phyloP scores from a whole-genome alignment of 2,113 vertebrate genomes.

The Zosterops japonicus region DNA sequence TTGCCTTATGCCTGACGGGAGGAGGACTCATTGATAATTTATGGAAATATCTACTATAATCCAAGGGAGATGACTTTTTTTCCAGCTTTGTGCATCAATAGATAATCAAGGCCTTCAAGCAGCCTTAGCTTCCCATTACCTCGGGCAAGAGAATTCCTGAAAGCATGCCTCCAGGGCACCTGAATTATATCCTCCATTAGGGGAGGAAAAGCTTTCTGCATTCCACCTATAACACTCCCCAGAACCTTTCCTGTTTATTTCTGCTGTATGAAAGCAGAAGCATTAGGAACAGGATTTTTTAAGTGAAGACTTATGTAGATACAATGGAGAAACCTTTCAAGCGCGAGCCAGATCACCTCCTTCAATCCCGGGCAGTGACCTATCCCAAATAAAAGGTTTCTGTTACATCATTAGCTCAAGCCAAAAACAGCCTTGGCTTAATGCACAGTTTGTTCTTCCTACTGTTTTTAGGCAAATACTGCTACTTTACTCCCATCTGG shows the following conservation, averaged over 20 bases:
- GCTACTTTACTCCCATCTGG: conserved; percentile 87
- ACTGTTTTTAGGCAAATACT: conserved; percentile 96
- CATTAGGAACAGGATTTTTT: conserved; percentile 85
- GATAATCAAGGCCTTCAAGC: conserved; percentile 99
- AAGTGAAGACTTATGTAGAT: conserved; percentile 93
- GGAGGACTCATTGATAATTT: conserved; percentile 98
- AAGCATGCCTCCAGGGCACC: conserved; percentile 98
- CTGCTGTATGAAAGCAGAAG: conserved; percentile 83
- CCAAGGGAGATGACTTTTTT: conserved; percentile 95
- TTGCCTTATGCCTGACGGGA: conserved; percentile 81
- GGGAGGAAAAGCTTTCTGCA: conserved; percentile 89
- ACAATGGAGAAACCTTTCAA: conserved; percentile 85
- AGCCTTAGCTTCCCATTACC: conserved; percentile 98
- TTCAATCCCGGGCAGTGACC: conserved; percentile 82
- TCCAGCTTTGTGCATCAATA: conserved; percentile 97
- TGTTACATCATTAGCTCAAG: conserved; percentile 95
- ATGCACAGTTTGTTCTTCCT: conserved; percentile 93
- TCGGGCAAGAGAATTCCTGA: conserved; percentile 98
- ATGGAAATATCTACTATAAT: conserved; percentile 98
- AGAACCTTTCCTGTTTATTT: conserved; percentile 87
- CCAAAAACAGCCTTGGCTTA: conserved; percentile 89
- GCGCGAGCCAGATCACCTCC: conserved; percentile 79
- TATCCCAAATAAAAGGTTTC: conserved; percentile 87
- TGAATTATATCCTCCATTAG: conserved; percentile 99
- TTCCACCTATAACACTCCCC: conserved; percentile 91